Base-by-base conservation (phyloP, 2,888 invertebrate species). In the Apomyelois bistriatella region DNA sequence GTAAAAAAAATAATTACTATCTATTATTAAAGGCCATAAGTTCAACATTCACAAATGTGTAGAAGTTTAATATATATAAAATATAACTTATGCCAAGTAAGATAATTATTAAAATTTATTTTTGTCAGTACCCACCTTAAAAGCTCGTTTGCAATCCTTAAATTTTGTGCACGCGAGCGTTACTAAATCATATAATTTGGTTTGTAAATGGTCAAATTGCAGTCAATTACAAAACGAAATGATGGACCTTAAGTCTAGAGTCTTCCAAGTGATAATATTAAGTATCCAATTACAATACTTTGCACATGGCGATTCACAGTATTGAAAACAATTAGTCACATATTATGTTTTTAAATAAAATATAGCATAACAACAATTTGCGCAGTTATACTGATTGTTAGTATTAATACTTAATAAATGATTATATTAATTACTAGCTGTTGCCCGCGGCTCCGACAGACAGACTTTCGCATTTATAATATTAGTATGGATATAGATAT, bases 281-380 rank as follows among this genome's bases (percentile, higher is more conserved):
- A 22, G 42, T 43, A 32, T 46, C 32, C 5, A 35, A 46, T 46
- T 16, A 46, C 46, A 12, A 13, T 12, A 38, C 38, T 6, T 43
- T 28, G 46, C 32, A 30, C 16, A n/a, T 41, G 30, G 40, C 10
- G 10, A 40, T 10, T 32, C 15, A 10, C 10, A 12, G 32, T 16
- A 8, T 28, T 10, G 1, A 32, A 32, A 46, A 46, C 46, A 46
- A 46, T 46, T 46, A 46, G 46, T 46, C 46, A 46, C 16, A 32
- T 32, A n/a, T 32, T 46, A 10, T 32, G n/a, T 46, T 46, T 46
- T 7, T 12, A 35, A 35, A 22, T 36, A 36, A 36, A 42, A 30
- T 30, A 9, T 28, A 30, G 30, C 43, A 8, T 30, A n/a, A 22
- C 8, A 17, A 4, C 3, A 32, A 32, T 7, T 9, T 12, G 15